These are phyloP conservation scores for Lepidotrigona ventralis DNA, from an alignment of 1,140 invertebrate species.

Conservation along the genomic window DNA sequence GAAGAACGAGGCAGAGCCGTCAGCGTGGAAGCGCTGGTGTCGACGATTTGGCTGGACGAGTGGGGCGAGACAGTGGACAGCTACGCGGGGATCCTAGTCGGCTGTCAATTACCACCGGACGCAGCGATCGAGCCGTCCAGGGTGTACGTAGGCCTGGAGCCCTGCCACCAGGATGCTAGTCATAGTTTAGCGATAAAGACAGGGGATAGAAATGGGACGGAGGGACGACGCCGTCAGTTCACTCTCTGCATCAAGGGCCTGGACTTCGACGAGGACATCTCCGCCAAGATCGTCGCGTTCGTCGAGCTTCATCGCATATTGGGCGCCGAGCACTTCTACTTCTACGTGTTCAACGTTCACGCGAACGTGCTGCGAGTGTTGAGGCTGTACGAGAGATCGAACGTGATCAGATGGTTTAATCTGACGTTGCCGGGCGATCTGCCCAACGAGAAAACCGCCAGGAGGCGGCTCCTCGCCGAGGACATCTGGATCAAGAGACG, in stretches of 20 bases:
- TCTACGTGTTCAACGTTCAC: slow-evolving; percentile 84
- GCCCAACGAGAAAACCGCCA: slow-evolving; percentile 72
- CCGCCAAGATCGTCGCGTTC: slow-evolving; percentile 84
- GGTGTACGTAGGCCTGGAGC: slow-evolving; percentile 67
- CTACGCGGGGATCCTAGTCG: slow-evolving; percentile 74
- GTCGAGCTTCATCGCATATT: slow-evolving; percentile 84
- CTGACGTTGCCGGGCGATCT: slow-evolving; percentile 80
- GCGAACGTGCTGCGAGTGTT: slow-evolving; percentile 80
- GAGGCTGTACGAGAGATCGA: slow-evolving; percentile 79
- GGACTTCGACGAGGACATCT: slow-evolving; percentile 84
- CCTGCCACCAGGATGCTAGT: slow-evolving; percentile 75
- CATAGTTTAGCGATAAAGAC: slow-evolving; percentile 71
- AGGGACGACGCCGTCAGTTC: slow-evolving; percentile 72
- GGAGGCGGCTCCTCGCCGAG: slow-evolving; percentile 74
- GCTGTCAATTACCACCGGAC: slow-evolving; percentile 70
- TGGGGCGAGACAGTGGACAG: slow-evolving; percentile 69
- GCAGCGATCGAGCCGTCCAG: slow-evolving; percentile 53
- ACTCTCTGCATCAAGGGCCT: slow-evolving; percentile 87
- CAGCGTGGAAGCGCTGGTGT: slow-evolving; percentile 74
- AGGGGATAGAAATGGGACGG: slow-evolving; percentile 18
- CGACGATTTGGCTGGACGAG: slow-evolving; percentile 76
- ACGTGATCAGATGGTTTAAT: slow-evolving; percentile 81
- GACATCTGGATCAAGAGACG: slow-evolving; percentile 86
- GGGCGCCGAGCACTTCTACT: slow-evolving; percentile 83
- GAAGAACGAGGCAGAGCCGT: slow-evolving; percentile 59